phyloP scores from a whole-genome alignment of 2,797 vertebrate genomes.

The Aplochiton taeniatus region DNA sequence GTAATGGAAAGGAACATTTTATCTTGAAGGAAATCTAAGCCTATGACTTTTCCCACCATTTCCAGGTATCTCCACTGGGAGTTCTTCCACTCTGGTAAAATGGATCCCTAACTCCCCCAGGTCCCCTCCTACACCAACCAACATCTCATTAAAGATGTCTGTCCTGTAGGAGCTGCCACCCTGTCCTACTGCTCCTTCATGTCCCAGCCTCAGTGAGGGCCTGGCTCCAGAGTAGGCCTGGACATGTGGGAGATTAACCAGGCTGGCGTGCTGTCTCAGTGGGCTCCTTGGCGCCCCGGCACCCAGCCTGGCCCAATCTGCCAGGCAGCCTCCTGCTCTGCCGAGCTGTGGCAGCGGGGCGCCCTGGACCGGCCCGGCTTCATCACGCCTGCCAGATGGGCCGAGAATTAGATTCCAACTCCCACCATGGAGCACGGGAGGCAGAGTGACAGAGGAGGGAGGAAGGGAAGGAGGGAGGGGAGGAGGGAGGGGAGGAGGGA shows the following conservation, averaged over 20 bases:
- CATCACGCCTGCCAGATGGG: conserved; percentile 81
- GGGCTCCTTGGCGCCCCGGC: conserved; percentile 68
- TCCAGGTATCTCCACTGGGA: neutral
- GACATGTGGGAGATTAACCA: conserved; percentile 75
- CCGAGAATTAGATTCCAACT: conserved; percentile 81
- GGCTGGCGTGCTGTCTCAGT: conserved; percentile 72
- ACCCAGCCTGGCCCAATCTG: conserved; percentile 74
- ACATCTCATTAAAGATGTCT: neutral
- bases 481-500: conserved; percentile 37
- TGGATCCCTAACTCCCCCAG: neutral
- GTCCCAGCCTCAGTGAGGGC: conserved; percentile 51
- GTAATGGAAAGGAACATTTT: no score
- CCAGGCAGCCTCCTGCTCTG: conserved; percentile 74
- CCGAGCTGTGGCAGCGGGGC: conserved; percentile 71
- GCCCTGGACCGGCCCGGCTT: conserved; percentile 69
- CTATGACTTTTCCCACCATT: neutral
- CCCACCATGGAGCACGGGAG: conserved; percentile 63
- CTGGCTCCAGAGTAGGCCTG: conserved; percentile 65
- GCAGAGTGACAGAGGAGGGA: conserved; percentile 20
- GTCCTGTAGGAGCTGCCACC: conserved; percentile 26
- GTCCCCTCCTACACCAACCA: neutral
- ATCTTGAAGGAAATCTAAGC: no score
- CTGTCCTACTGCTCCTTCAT: conserved; percentile 39
- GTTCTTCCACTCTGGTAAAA: neutral
- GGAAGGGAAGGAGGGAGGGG: conserved; percentile 54